Conservation (phyloP, 92 coral and sea anemone species). For the Actinostola sp. region DNA sequence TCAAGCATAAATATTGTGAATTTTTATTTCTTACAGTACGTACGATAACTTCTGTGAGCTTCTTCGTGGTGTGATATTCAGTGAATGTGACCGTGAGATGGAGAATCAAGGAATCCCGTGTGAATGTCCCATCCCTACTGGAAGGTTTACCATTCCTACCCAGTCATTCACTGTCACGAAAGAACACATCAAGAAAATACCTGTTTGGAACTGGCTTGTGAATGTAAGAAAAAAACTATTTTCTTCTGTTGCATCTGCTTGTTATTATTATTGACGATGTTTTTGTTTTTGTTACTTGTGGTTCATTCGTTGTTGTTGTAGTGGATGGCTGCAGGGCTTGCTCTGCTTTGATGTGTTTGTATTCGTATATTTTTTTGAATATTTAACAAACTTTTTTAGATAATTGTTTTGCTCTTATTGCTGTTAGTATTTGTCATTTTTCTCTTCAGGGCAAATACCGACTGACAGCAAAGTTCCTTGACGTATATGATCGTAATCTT, state of each 20-base stretch:
- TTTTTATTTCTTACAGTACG: conserved; percentile 34
- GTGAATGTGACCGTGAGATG: conserved; percentile 64
- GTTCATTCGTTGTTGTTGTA: too few relatives aligned
- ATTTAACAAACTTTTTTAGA: too few relatives aligned
- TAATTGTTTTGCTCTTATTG: too few relatives aligned
- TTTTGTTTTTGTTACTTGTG: too few relatives aligned
- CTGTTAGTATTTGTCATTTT: too few relatives aligned
- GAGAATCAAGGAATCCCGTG: conserved; percentile 66
- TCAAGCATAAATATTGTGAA: too few relatives aligned
- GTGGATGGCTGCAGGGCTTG: too few relatives aligned
- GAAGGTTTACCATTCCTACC: conserved; percentile 54
- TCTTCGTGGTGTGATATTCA: conserved; percentile 53
- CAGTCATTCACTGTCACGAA: conserved; percentile 57
- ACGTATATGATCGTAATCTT: conserved; percentile 42
- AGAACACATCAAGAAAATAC: conserved; percentile 46
- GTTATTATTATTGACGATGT: too few relatives aligned
- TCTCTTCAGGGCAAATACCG: conserved; percentile 45
- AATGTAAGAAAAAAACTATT: conserved; percentile 44
- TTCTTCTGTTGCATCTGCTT: too few relatives aligned
- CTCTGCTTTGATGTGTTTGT: too few relatives aligned
- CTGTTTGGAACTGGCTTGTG: conserved; percentile 45
- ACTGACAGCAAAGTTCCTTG: conserved; percentile 50
- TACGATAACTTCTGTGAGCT: conserved; percentile 65
- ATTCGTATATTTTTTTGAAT: too few relatives aligned
- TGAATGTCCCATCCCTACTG: conserved; percentile 74